Evolutionary conservation across 2,797 vertebrate species (phyloP).

Genomic region (Siniperca scherzeri): DNA sequence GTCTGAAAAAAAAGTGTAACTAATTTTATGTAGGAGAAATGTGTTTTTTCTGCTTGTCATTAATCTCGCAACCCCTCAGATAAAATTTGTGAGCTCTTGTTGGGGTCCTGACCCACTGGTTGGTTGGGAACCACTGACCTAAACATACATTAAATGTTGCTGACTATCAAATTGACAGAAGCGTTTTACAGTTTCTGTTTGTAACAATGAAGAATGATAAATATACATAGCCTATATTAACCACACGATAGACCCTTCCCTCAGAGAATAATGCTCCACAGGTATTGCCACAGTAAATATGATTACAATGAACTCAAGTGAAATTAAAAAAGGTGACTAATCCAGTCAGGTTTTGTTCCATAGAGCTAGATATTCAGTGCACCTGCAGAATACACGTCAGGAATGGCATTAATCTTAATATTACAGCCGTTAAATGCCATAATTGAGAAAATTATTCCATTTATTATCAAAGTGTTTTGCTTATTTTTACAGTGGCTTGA

Average conservation of each 20-base stretch:
- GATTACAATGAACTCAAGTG: conserved; percentile 36
- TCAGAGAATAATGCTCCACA: conserved; percentile 27
- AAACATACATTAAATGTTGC: background rate
- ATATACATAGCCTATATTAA: conserved; percentile 2
- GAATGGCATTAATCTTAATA: conserved; percentile 17
- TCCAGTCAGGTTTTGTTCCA: conserved; percentile 44
- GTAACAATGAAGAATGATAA: conserved; percentile 11
- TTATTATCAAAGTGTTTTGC: conserved; percentile 31
- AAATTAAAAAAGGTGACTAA: conserved; percentile 27
- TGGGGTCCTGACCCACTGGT: background rate
- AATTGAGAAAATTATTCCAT: conserved; percentile 30
- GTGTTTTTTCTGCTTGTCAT: background rate
- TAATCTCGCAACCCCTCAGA: background rate
- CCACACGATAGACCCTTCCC: background rate
- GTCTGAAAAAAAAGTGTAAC: background rate
- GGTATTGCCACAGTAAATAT: conserved; percentile 37
- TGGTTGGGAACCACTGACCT: background rate
- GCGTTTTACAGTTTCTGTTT: conserved; percentile 28
- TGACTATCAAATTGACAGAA: background rate
- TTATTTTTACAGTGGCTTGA: conserved; percentile 27
- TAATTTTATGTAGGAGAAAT: background rate
- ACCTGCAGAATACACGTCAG: background rate
- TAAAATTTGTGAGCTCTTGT: background rate
- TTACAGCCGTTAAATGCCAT: conserved; percentile 2
- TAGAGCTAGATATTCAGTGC: conserved; percentile 5